Percentiles rank a stretch among this genome's conserved stretches.
Conservation (phyloP, 1,140 invertebrate genomes). For the Trichonephila inaurata region DNA sequence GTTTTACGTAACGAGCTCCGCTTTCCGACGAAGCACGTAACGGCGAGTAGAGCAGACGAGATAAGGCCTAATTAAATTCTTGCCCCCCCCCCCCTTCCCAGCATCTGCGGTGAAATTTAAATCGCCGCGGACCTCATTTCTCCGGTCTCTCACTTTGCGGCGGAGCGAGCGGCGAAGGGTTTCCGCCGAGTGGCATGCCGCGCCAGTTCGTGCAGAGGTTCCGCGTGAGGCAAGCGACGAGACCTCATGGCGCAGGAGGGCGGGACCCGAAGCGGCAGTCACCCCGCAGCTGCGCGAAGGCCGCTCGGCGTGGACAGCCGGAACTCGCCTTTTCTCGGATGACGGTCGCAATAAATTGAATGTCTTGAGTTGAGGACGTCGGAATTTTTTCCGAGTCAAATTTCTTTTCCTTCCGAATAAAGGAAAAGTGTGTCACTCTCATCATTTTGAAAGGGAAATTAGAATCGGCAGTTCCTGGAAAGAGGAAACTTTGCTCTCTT, state of each 20-base stretch:
- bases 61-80: conserved; percentile 38
- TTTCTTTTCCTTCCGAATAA: not conserved
- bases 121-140: not conserved
- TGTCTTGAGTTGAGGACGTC: too few relatives aligned
- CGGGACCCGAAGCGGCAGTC: not conserved
- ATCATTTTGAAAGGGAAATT: too few relatives aligned
- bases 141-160: not conserved
- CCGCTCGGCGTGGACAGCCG: not conserved
- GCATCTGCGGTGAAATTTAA: not conserved
- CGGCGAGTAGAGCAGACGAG: not conserved
- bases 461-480: too few relatives aligned
- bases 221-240: not conserved
- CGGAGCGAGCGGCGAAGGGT: not conserved
- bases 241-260: not conserved
- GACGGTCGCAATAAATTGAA: too few relatives aligned
- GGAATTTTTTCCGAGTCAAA: too few relatives aligned
- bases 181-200: not conserved
- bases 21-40: too few relatives aligned
- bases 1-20: not conserved
- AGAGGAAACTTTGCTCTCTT: too few relatives aligned
- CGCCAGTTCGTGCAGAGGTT: not conserved
- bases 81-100: not conserved
- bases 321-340: too few relatives aligned
- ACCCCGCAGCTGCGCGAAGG: not conserved
- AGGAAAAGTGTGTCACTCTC: not conserved